Conservation (phyloP, 2,113 vertebrate species). For the Onychostoma macrolepis region DNA sequence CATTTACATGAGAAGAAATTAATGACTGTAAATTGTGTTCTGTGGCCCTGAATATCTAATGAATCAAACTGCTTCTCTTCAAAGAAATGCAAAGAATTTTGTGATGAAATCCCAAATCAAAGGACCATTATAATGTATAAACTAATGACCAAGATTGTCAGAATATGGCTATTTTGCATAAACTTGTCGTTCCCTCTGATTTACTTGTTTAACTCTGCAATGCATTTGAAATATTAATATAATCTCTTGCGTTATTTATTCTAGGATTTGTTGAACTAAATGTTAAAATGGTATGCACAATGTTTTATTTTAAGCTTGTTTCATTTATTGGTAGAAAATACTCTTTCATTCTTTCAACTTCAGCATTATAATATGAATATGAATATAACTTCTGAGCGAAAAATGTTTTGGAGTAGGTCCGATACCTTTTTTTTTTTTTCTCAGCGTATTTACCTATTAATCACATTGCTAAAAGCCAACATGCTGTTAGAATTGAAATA, state of each 20-base stretch:
- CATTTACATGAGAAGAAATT: neutral
- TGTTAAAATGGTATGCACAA: neutral
- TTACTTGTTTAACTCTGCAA: neutral
- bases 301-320: neutral
- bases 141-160: neutral
- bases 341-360: too few relatives aligned
- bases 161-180: neutral
- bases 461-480: neutral
- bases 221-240: neutral
- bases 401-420: too few relatives aligned
- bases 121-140: too few relatives aligned
- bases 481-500: neutral
- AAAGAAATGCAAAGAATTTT: neutral
- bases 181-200: neutral
- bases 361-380: too few relatives aligned
- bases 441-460: neutral
- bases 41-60: neutral
- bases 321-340: neutral
- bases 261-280: neutral
- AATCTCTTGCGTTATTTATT: neutral
- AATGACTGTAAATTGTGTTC: neutral
- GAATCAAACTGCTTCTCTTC: neutral
- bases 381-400: too few relatives aligned
- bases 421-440: too few relatives aligned
- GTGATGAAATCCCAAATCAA: neutral